Evolutionary conservation across 64 coral and sea anemone species (phyloP).

Genomic region (Trachythela sp.): DNA sequence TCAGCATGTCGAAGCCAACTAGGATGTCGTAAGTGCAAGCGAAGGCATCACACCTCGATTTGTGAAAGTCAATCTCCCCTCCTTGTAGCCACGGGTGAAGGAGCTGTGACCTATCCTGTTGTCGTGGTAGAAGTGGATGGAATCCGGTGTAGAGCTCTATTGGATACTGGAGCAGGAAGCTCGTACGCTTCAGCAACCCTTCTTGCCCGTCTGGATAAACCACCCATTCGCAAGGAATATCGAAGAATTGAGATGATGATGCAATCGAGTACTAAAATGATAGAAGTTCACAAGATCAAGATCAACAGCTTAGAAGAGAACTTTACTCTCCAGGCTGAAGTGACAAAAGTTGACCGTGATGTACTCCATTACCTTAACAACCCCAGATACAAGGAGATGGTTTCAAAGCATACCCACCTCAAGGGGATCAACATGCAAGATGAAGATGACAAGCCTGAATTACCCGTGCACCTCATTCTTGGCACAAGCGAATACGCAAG

Average conservation of each 20-base stretch:
- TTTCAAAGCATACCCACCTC: too few relatives aligned
- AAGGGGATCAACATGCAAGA: too few relatives aligned
- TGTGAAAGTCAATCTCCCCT: too few relatives aligned
- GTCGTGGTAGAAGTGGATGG: neutral
- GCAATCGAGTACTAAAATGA: too few relatives aligned
- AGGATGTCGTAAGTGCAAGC: neutral
- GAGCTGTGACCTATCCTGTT: neutral
- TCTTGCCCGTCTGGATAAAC: neutral
- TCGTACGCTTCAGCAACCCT: neutral
- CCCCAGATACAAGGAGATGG: too few relatives aligned
- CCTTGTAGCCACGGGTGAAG: too few relatives aligned
- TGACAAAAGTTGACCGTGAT: too few relatives aligned
- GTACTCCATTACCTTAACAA: too few relatives aligned
- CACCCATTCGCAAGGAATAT: neutral
- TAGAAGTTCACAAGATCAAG: too few relatives aligned
- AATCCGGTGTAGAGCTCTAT: neutral
- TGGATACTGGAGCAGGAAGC: neutral
- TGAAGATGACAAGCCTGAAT: too few relatives aligned
- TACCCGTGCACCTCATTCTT: too few relatives aligned
- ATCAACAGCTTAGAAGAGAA: neutral
- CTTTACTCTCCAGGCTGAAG: neutral
- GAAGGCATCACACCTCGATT: neutral
- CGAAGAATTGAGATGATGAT: neutral
- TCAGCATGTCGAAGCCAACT: neutral
- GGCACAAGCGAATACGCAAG: too few relatives aligned